Evolutionary conservation across 2,113 vertebrate species (phyloP), one percentile per base, ranked within the genome.

Genomic region (Neotoma lepida): DNA sequence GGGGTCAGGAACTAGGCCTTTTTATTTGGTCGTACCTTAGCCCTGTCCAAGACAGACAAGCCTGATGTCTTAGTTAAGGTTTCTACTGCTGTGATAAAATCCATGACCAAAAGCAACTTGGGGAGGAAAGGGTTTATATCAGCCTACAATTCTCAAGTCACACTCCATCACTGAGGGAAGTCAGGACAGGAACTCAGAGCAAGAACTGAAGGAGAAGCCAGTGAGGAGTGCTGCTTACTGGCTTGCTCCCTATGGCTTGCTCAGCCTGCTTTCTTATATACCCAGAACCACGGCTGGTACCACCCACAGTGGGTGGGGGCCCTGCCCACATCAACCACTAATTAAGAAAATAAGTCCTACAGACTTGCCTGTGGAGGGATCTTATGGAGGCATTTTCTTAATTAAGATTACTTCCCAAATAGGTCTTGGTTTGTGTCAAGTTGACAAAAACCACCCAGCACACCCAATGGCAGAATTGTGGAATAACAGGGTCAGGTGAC

Each of bases 41-140:
- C 54, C 51, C n/a, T 91, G 41, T 73, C n/a, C 73, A 46, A 91
- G 96, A 80, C 39, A 93, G n/a, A 33, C 41, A 54, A 68, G 9
- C 44, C 39, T 91, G 64, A 18, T 49, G 51, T 28, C 56, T 85
- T 64, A 66, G 41, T 64, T 28, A 63, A 33, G 26, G 81, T 64
- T 82, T 56, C 51, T 81, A n/a, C 20, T 39, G 51, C 1, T 61
- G n/a, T 41, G n/a, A 61, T 82, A 82, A 82, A 82, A n/a, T 61
- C 14, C 56, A 41, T 61, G 80, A 39, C 80, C 80, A 82, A 58
- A 78, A 56, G 24, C 80, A 82, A 14, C 22, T 61, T 26, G 56
- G 0, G 13, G 13, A 61, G 56, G 24, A 82, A 44, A 58, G 54
- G 78, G 35, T 39, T 82, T 61, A 61, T 61, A 44, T 82, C 80